phyloP scores from a whole-genome alignment of 2,113 vertebrate genomes.

The Leptodactylus fuscus region DNA sequence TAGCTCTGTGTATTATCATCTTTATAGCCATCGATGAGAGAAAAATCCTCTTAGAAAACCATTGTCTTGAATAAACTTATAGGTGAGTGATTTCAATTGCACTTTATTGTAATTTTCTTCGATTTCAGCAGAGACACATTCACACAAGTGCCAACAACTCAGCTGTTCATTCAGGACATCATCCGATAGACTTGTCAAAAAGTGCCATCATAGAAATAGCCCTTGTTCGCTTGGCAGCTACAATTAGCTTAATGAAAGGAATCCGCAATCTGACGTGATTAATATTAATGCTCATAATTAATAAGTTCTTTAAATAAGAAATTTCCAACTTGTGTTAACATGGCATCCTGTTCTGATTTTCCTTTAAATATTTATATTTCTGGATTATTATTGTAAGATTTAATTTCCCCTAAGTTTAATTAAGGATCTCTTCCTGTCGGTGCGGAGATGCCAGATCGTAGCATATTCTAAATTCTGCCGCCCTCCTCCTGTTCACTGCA shows the following conservation, averaged over 20 bases:
- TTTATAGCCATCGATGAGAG: too few species aligned
- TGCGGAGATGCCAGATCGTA: not conserved
- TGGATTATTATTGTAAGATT: slow-evolving; percentile 8
- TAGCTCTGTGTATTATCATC: too few species aligned
- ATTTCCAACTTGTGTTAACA: not conserved
- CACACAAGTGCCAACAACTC: not conserved
- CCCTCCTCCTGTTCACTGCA: slow-evolving; percentile 25
- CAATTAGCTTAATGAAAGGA: not conserved
- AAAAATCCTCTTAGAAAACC: too few species aligned
- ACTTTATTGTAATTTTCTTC: not conserved
- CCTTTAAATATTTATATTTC: slow-evolving; percentile 33
- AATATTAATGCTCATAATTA: slow-evolving; percentile 5
- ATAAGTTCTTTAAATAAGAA: not conserved
- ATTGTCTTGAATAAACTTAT: too few species aligned
- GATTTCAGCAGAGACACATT: not conserved
- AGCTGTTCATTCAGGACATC: not conserved
- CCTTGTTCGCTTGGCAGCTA: not conserved
- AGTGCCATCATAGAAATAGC: not conserved
- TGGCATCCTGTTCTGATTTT: not conserved
- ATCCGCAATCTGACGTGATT: not conserved
- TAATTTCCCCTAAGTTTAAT: slow-evolving; percentile 50
- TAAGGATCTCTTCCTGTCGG: slow-evolving; percentile 12
- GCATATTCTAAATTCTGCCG: not conserved
- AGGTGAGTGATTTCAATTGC: not conserved
- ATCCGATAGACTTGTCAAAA: not conserved